These are phyloP conservation scores for Polia nebulosa DNA, from an alignment of 2,888 invertebrate genomes.

Conservation along the genomic window DNA sequence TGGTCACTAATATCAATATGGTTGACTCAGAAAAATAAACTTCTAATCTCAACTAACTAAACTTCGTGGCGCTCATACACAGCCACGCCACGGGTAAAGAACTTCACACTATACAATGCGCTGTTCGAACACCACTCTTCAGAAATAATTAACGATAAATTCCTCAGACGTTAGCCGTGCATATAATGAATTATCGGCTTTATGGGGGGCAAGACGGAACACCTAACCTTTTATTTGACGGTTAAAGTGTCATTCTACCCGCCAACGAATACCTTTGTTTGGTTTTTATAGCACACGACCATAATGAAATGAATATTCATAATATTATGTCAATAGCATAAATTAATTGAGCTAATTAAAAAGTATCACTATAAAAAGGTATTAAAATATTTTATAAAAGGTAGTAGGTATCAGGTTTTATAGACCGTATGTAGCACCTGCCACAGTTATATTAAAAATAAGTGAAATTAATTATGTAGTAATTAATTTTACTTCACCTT, in stretches of 20 bases:
- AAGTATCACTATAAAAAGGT: constrained; percentile 4
- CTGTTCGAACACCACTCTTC: neutral
- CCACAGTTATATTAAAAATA: constrained; percentile 3
- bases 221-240: constrained; percentile 40
- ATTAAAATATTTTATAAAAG: constrained; percentile 17
- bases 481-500: constrained; percentile 13
- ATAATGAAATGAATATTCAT: constrained; percentile 42
- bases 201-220: constrained; percentile 1
- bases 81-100: neutral
- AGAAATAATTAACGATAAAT: constrained; percentile 16
- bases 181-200: constrained; percentile 38
- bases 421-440: constrained; percentile 19
- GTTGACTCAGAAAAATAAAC: too few relatives aligned
- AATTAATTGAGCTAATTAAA: constrained; percentile 37
- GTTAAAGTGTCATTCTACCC: constrained; percentile 26
- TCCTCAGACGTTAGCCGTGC: constrained; percentile 1
- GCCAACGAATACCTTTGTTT: constrained; percentile 26
- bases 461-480: constrained; percentile 11
- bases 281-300: constrained; percentile 14
- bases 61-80: neutral
- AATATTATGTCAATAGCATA: constrained; percentile 27
- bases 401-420: constrained; percentile 11
- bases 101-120: neutral
- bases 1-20: too few relatives aligned
- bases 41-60: too few relatives aligned